A percentile compares a stretch with the other conserved stretches of the same genome.
phyloP scores from a whole-genome alignment of 2,113 vertebrate genomes.

The Sebastes fasciatus region DNA sequence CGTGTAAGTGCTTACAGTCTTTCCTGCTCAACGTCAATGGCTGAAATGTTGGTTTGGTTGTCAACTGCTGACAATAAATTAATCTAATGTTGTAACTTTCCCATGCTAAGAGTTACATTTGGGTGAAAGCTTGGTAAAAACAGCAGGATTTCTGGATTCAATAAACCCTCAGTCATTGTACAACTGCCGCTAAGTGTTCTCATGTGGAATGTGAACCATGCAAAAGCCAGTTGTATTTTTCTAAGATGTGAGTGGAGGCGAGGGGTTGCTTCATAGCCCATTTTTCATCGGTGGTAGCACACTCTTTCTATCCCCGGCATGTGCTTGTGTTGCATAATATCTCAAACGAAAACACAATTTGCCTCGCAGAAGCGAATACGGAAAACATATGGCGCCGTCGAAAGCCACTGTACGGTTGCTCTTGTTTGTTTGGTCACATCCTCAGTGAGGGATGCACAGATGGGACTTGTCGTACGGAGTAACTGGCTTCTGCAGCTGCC shows the following conservation, averaged over 20 bases:
- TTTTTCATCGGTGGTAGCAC: slow-evolving; percentile 38
- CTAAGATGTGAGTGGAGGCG: slow-evolving; percentile 12
- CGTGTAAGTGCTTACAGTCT: neutral
- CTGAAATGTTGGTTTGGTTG: neutral
- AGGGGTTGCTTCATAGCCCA: slow-evolving; percentile 27
- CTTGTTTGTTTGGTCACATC: slow-evolving; percentile 43
- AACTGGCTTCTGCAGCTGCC: slow-evolving; percentile 40
- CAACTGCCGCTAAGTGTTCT: neutral
- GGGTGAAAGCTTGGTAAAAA: neutral
- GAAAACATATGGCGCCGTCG: slow-evolving; percentile 41
- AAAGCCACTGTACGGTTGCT: slow-evolving; percentile 11
- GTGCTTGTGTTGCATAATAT: slow-evolving; percentile 54
- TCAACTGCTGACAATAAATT: neutral
- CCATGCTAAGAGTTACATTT: neutral
- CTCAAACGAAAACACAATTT: slow-evolving; percentile 38
- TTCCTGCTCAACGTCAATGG: neutral
- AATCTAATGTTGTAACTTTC: neutral
- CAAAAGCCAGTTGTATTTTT: slow-evolving; percentile 35
- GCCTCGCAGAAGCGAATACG: slow-evolving; percentile 18
- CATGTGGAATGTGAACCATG: slow-evolving; percentile 47
- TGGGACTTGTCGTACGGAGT: slow-evolving; percentile 34
- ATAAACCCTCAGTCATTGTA: neutral
- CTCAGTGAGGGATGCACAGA: slow-evolving; percentile 31
- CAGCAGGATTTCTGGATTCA: neutral
- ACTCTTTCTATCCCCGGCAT: slow-evolving; percentile 14